These are phyloP conservation scores for Anastatus disparis DNA, from an alignment of 1,140 invertebrate genomes.

Conservation along the genomic window DNA sequence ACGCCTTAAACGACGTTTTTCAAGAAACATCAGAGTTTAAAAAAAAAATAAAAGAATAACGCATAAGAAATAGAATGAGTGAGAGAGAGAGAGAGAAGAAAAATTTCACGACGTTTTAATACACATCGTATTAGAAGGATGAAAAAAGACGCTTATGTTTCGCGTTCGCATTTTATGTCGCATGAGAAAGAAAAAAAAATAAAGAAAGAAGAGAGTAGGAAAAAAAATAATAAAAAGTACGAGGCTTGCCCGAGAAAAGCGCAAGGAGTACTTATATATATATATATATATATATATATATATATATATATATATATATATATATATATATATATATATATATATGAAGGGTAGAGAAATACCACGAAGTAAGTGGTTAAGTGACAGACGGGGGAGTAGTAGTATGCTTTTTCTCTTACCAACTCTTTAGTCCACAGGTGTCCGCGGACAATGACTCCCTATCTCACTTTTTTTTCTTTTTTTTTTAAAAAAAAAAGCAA, in stretches of 20 bases:
- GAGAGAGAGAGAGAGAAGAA: too few relatives aligned
- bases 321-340: too few relatives aligned
- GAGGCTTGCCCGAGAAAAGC: conserved; percentile 58
- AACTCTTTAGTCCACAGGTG: conserved; percentile 60
- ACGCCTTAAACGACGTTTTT: conserved; percentile 50
- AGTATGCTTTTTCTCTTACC: background rate
- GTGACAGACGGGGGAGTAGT: conserved; percentile 18
- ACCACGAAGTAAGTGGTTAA: conserved; percentile 60
- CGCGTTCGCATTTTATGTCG: conserved; percentile 10
- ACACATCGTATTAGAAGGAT: conserved; percentile 4
- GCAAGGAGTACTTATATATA: conserved; percentile 55
- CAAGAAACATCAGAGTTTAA: conserved; percentile 21
- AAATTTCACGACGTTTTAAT: background rate
- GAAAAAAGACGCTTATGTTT: background rate
- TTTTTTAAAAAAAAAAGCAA: background rate
- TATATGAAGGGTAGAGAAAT: too few relatives aligned
- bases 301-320: too few relatives aligned
- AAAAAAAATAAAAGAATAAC: too few relatives aligned
- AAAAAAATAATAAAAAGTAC: conserved; percentile 22
- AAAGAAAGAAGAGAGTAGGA: conserved; percentile 16
- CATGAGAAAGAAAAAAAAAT: too few relatives aligned
- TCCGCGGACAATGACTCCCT: conserved; percentile 61
- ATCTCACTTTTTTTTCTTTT: conserved; percentile 20
- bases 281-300: too few relatives aligned
- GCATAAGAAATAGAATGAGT: too few relatives aligned